These are phyloP conservation scores for Rhipidura dahli DNA, from an alignment of 2,113 vertebrate species.

Conservation along the genomic window DNA sequence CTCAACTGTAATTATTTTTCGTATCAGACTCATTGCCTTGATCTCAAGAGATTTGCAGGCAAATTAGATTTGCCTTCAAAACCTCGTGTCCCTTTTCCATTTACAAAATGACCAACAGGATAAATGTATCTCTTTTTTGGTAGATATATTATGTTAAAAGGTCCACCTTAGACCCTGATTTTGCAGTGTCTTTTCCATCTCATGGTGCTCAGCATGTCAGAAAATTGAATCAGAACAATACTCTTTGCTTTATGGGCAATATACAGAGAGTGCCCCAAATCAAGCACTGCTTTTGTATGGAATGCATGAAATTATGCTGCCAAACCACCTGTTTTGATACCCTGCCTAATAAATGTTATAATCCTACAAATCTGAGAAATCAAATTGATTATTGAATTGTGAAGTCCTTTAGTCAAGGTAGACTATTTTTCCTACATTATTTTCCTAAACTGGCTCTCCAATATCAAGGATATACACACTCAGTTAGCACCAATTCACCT, in stretches of 20 bases:
- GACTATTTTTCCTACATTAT: background rate
- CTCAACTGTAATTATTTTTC: background rate
- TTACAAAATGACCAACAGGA: background rate
- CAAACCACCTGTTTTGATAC: background rate
- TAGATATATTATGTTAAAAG: background rate
- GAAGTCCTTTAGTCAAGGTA: background rate
- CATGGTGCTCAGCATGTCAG: background rate
- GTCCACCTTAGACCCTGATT: background rate
- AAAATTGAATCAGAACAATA: background rate
- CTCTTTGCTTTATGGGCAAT: background rate
- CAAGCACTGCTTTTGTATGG: background rate
- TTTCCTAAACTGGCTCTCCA: background rate
- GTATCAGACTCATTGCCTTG: background rate
- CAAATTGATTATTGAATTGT: background rate
- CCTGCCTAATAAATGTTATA: background rate
- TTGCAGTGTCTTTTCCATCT: background rate
- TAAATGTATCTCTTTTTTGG: background rate
- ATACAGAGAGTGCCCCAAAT: background rate
- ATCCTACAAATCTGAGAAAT: background rate
- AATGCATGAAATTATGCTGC: background rate
- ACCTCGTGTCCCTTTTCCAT: background rate
- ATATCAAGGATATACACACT: rapidly evolving
- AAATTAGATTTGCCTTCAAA: background rate
- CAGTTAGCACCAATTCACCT: background rate
- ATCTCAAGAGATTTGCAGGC: background rate